Evolutionary conservation across 2,113 vertebrate species (phyloP).

Genomic region (Scytalopus superciliaris): DNA sequence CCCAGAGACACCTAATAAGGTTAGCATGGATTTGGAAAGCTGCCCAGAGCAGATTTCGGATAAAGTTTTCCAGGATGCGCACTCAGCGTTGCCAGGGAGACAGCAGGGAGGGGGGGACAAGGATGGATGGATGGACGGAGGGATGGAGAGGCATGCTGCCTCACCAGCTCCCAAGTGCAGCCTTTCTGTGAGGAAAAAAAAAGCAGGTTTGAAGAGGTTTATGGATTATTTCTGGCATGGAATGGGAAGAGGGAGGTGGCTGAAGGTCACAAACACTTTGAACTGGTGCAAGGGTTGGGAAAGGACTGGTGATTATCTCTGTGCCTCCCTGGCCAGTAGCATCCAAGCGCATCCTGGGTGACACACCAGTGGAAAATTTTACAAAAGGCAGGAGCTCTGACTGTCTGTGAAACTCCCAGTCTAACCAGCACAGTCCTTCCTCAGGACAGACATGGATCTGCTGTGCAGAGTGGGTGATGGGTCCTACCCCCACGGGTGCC

Average conservation of each 20-base stretch:
- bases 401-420: not conserved
- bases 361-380: not conserved
- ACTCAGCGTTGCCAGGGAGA: slow-evolving; percentile 79
- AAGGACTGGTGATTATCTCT: not conserved
- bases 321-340: not conserved
- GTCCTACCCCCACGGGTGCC: no score
- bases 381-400: not conserved
- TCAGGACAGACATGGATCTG: no score
- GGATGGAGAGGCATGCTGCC: not conserved
- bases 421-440: rapidly evolving
- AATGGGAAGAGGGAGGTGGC: not conserved
- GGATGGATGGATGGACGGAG: slow-evolving; percentile 22
- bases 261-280: not conserved
- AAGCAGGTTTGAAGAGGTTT: not conserved
- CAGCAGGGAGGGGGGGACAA: slow-evolving; percentile 39
- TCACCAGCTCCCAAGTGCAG: not conserved
- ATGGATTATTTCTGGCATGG: not conserved
- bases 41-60: slow-evolving; percentile 82
- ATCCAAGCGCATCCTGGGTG: not conserved
- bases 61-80: slow-evolving; percentile 84
- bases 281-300: not conserved
- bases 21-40: slow-evolving; percentile 97
- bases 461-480: not conserved
- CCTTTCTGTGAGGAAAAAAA: not conserved
- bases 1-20: slow-evolving; percentile 93